Base-by-base conservation (phyloP, 2,797 vertebrate genomes). In the Gambusia yucatana region DNA sequence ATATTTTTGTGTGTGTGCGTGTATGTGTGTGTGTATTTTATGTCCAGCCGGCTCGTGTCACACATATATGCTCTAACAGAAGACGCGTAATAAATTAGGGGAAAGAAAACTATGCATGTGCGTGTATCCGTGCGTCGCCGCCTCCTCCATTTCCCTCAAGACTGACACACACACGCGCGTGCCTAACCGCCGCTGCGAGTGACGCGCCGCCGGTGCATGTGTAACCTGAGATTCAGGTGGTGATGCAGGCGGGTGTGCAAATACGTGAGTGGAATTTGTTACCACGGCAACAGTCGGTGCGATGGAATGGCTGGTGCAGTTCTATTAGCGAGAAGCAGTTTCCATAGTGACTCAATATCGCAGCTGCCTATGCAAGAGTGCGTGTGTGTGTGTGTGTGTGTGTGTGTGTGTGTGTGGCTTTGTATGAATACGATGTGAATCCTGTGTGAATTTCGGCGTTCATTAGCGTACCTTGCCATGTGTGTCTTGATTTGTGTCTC, bases 241-340 rank as follows among this genome's bases (percentile, higher is more conserved):
- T 94, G 95, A 95, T 95, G 95, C 94, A 92, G 94, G 93, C 93
- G 89, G 93, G 93, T 94, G 93, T 95, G 93, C 94, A 94, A 94
- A 95, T 95, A 95, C 95, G 94, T 96, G 95, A 95, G 94, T 95
- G 92, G 95, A 96, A 96, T 95, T 93, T 93, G 95, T 96, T 95
- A 94, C 95, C 95, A 95, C 89, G 95, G 96, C 94, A 96, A 96
- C 96, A 95, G 93, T 95, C 94, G 92, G 94, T 95, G 95, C 94
- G 86, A 92, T 91, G 93, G 95, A 94, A 95, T 95, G 95, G 95
- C 94, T 95, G 94, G 92, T 95, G 95, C 94, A 94, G 93, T 94
- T 96, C 94, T 96, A 95, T 96, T 96, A 95, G 95, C 81, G 85
- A 94, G 93, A 95, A 91, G 94, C 95, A 96, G 96, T 96, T 96